These are phyloP conservation scores for Puntigrus tetrazona DNA, from an alignment of 2,113 vertebrate genomes.

Conservation along the genomic window DNA sequence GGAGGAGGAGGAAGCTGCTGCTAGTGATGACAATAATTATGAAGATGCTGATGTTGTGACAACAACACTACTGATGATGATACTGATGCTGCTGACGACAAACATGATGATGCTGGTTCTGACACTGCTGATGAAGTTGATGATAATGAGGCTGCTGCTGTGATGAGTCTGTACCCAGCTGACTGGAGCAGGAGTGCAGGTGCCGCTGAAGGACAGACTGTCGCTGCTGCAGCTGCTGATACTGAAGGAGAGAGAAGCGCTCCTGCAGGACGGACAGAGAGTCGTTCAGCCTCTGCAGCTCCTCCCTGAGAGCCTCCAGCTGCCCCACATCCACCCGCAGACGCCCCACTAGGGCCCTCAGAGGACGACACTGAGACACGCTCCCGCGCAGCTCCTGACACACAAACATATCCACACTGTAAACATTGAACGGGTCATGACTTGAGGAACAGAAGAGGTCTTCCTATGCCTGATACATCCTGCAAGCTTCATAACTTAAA, in stretches of 20 bases:
- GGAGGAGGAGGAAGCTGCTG: too few species aligned
- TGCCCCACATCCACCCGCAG: slow-evolving; percentile 87
- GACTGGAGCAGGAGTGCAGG: slow-evolving; percentile 93
- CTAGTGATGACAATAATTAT: too few species aligned
- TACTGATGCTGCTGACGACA: too few species aligned
- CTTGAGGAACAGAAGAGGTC: too few species aligned
- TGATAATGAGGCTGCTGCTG: too few species aligned
- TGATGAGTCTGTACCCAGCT: slow-evolving; percentile 80
- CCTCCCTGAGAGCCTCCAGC: slow-evolving; percentile 84
- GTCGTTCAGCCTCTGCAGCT: slow-evolving; percentile 85
- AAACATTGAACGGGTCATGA: too few species aligned
- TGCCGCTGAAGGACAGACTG: slow-evolving; percentile 86
- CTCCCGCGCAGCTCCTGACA: slow-evolving; percentile 87
- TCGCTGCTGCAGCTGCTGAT: slow-evolving; percentile 88
- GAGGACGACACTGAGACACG: slow-evolving; percentile 88
- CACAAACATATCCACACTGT: background rate
- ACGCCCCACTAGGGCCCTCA: slow-evolving; percentile 88
- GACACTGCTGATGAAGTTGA: too few species aligned
- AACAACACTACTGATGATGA: too few species aligned
- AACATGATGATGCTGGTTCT: too few species aligned
- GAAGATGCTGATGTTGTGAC: too few species aligned
- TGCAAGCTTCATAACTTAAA: too few species aligned
- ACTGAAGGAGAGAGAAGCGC: slow-evolving; percentile 90
- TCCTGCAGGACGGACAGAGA: slow-evolving; percentile 88
- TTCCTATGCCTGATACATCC: too few species aligned